Base-by-base conservation (phyloP, 64 coral and sea anemone species). In the Dendrophyllia cribrosa region DNA sequence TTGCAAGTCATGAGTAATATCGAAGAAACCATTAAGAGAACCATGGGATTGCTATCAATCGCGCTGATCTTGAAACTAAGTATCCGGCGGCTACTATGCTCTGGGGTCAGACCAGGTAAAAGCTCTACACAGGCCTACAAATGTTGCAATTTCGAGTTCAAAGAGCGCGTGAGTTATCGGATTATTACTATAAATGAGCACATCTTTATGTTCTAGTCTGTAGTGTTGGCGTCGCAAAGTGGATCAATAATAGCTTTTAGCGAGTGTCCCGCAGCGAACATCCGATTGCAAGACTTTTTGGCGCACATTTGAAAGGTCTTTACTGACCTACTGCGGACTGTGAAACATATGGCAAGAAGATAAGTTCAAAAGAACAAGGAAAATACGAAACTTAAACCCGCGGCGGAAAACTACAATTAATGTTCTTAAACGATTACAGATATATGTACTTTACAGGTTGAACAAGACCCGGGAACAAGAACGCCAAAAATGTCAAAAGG, bases 221-320 rank as follows among this genome's bases (percentile, higher is more conserved):
- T 34, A 79, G 6, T 66, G n/a, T n/a, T 83, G 62, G 62, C 62
- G 60, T 83, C 60, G 19, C 19, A 49, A 75, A 75, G 11, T 19
- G 15, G 45, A 47, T 50, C 45, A 67, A 83, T 66, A 83, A n/a
- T 19, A 68, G 80, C 46, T 50, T n/a, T 7, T 19, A 34, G 4
- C 58, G 14, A 25, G 17, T 46, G 58, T 46, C 62, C 80, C 44
- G 47, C 58, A 16, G 80, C 60, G 80, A 68, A 67, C 79, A 78
- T 78, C 76, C 52, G 76, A 58, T 78, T 61, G 11, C 11, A 84
- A 84, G 80, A 67, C 80, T 48, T 13, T 66, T 48, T 84, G 80
- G 80, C 80, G 80, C 80, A 43, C n/a, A 78, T 34, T 17, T 17
- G 20, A 17, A 62, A 80, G 12, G 12, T 19, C 13, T 45, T 19